Evolutionary conservation across 1,140 invertebrate genomes (phyloP).

Genomic region (Manduca sexta): DNA sequence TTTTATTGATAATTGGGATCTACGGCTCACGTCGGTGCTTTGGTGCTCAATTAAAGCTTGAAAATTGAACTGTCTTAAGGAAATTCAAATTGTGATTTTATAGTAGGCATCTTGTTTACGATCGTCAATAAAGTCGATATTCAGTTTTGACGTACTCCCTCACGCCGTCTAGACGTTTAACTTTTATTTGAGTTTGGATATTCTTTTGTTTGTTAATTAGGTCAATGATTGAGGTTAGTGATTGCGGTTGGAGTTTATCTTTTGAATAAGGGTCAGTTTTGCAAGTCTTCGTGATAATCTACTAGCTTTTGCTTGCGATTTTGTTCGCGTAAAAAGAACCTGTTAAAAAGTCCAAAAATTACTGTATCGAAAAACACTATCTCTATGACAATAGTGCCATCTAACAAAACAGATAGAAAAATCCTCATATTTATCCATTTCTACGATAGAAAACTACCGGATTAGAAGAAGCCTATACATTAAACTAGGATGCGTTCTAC

Average conservation of each 20-base stretch:
- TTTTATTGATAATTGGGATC: constrained; percentile 31
- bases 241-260: neutral
- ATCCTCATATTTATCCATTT: no score
- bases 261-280: neutral
- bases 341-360: no score
- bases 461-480: no score
- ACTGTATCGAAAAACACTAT: no score
- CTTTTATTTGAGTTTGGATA: neutral
- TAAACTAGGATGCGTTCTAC: no score
- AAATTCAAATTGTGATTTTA: constrained; percentile 32
- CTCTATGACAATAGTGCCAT: no score
- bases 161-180: neutral
- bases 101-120: constrained; percentile 22
- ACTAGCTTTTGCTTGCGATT: neutral
- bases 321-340: no score
- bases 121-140: constrained; percentile 19
- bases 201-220: neutral
- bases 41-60: constrained; percentile 31
- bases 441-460: no score
- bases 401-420: no score
- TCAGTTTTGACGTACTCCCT: neutral
- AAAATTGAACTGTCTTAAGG: constrained; percentile 33
- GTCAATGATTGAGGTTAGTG: neutral
- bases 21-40: constrained; percentile 18
- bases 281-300: neutral